Evolutionary conservation across 2,797 vertebrate genomes (phyloP).

Genomic region (Australoheros facetus): DNA sequence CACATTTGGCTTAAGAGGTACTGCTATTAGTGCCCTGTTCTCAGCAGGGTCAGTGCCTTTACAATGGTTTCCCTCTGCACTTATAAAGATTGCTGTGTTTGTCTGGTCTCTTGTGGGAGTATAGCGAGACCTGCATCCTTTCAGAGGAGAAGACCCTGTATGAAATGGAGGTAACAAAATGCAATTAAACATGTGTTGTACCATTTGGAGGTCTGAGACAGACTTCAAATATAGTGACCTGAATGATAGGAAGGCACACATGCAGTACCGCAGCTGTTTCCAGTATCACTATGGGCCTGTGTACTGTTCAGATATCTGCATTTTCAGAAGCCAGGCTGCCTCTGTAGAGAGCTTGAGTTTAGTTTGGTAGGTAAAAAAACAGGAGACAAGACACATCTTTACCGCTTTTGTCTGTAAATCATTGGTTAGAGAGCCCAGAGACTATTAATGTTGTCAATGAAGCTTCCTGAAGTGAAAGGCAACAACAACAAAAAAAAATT

Average conservation of each 20-base stretch:
- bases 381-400: constrained; percentile 39
- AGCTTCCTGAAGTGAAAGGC: constrained; percentile 70
- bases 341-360: constrained; percentile 31
- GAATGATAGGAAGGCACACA: background rate
- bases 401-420: constrained; percentile 64
- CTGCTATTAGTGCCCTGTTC: constrained; percentile 68
- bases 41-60: constrained; percentile 64
- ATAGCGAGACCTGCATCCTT: constrained; percentile 45
- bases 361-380: constrained; percentile 38
- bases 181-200: constrained; percentile 58
- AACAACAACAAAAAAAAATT: constrained; percentile 60
- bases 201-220: constrained; percentile 36
- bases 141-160: constrained; percentile 54
- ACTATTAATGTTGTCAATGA: constrained; percentile 76
- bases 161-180: constrained; percentile 56
- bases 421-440: constrained; percentile 61
- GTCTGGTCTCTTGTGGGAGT: constrained; percentile 47
- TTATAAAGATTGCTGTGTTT: constrained; percentile 71
- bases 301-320: background rate
- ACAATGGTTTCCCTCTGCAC: constrained; percentile 65
- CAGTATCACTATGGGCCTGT: background rate
- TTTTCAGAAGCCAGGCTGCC: constrained; percentile 8
- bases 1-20: constrained; percentile 64
- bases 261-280: background rate
- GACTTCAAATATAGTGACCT: constrained; percentile 26